A percentile compares a stretch with the other conserved stretches of the same genome.
phyloP scores from a whole-genome alignment of 2,797 vertebrate species.

The Sphenopsis melanotis region DNA sequence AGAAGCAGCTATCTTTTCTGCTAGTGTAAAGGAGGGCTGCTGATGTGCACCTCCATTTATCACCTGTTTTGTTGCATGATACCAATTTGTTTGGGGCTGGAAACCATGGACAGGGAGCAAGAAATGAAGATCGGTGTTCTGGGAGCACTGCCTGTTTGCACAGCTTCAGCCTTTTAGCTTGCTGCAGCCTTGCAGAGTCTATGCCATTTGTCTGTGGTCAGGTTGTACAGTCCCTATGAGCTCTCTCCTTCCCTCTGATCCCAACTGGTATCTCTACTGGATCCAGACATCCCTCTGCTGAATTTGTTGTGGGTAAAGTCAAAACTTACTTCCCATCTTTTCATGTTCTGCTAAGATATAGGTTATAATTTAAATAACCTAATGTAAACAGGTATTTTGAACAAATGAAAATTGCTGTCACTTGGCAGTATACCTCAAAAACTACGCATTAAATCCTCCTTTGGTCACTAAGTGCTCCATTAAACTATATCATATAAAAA shows the following conservation, averaged over 20 bases:
- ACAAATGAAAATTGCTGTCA: background rate
- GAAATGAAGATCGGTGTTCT: background rate
- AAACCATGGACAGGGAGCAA: background rate
- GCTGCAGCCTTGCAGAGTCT: background rate
- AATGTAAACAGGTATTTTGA: background rate
- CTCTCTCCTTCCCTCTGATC: background rate
- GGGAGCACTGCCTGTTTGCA: background rate
- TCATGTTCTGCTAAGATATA: background rate
- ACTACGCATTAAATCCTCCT: background rate
- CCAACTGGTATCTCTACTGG: background rate
- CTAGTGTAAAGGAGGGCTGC: background rate
- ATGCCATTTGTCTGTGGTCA: background rate
- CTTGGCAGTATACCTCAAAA: background rate
- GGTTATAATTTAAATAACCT: background rate
- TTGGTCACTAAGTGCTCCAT: background rate
- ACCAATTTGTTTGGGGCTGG: background rate
- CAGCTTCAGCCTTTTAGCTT: background rate
- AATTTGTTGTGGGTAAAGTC: background rate
- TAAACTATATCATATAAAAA: background rate
- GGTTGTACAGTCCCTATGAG: background rate
- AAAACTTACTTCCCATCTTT: background rate
- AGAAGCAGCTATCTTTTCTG: background rate
- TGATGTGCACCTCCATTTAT: background rate
- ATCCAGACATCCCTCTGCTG: background rate
- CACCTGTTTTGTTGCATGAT: background rate